phyloP scores from a whole-genome alignment of 2,888 invertebrate species.

The Anticlea derivata region DNA sequence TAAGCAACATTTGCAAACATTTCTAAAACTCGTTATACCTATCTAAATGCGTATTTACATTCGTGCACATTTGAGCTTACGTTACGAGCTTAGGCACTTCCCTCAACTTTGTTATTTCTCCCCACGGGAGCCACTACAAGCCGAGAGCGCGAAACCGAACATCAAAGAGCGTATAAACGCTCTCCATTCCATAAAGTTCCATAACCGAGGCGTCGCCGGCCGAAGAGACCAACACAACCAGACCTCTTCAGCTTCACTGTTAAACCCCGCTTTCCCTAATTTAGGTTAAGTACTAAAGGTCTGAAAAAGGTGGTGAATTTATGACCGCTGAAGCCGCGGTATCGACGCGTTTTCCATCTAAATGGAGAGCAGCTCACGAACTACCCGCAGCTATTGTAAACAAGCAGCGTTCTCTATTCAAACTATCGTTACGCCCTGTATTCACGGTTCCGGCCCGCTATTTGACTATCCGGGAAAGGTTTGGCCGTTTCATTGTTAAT shows the following conservation, averaged over 20 bases:
- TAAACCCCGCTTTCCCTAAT: slow-evolving; percentile 42
- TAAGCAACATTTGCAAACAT: slow-evolving; percentile 23
- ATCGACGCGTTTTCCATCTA: slow-evolving; percentile 75
- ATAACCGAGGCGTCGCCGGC: slow-evolving; percentile 64
- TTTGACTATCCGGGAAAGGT: slow-evolving; percentile 66
- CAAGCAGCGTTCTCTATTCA: slow-evolving; percentile 77
- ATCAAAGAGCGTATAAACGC: slow-evolving; percentile 78
- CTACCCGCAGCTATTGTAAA: slow-evolving; percentile 80
- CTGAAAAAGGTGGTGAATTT: slow-evolving; percentile 55
- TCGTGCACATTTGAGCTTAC: slow-evolving; percentile 49
- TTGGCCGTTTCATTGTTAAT: slow-evolving; percentile 52
- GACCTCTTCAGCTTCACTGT: slow-evolving; percentile 55
- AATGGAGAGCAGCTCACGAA: slow-evolving; percentile 77
- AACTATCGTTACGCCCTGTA: slow-evolving; percentile 73
- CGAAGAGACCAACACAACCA: slow-evolving; percentile 56
- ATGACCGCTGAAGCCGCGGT: slow-evolving; percentile 64
- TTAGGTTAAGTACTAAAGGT: slow-evolving; percentile 47
- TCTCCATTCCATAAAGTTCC: slow-evolving; percentile 76
- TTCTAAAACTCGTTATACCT: slow-evolving; percentile 37
- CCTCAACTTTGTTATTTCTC: slow-evolving; percentile 67
- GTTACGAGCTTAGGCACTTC: slow-evolving; percentile 64
- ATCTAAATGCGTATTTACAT: slow-evolving; percentile 51
- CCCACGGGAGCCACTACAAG: slow-evolving; percentile 69
- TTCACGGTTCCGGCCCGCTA: slow-evolving; percentile 62
- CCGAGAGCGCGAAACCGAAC: slow-evolving; percentile 74